These are phyloP conservation scores for Morus bassanus DNA, from an alignment of 2,797 vertebrate species.

Conservation along the genomic window DNA sequence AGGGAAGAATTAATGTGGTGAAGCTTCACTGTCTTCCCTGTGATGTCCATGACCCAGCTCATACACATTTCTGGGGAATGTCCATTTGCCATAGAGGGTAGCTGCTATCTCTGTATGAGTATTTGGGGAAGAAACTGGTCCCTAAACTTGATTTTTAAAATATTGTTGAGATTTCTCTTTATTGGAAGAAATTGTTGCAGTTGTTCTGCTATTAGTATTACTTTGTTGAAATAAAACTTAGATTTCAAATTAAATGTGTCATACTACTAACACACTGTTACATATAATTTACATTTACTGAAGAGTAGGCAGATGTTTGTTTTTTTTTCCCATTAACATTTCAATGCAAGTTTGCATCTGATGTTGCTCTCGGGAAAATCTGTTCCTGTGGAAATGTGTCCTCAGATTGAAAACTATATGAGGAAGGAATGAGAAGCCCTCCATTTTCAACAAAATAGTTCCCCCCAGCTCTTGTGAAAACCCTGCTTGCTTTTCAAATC, in stretches of 20 bases:
- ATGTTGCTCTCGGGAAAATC: neutral
- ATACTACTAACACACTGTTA: neutral
- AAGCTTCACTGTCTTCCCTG: neutral
- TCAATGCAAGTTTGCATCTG: neutral
- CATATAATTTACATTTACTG: neutral
- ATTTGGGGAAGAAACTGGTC: neutral
- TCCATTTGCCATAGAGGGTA: neutral
- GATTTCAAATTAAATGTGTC: neutral
- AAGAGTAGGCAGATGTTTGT: neutral
- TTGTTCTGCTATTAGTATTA: neutral
- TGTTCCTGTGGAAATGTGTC: neutral
- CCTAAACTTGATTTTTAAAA: neutral
- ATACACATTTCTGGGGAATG: neutral
- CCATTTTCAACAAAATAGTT: neutral
- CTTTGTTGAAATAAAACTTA: neutral
- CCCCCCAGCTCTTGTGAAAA: neutral
- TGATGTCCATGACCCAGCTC: neutral
- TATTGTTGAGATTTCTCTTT: neutral
- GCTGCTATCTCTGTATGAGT: neutral
- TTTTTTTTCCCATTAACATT: neutral
- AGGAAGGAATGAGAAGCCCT: neutral
- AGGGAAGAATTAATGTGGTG: neutral
- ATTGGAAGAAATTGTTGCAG: neutral
- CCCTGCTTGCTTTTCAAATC: neutral
- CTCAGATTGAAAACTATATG: neutral